Evolutionary conservation across 2,113 vertebrate genomes (phyloP).

Genomic region (Argyrosomus japonicus): DNA sequence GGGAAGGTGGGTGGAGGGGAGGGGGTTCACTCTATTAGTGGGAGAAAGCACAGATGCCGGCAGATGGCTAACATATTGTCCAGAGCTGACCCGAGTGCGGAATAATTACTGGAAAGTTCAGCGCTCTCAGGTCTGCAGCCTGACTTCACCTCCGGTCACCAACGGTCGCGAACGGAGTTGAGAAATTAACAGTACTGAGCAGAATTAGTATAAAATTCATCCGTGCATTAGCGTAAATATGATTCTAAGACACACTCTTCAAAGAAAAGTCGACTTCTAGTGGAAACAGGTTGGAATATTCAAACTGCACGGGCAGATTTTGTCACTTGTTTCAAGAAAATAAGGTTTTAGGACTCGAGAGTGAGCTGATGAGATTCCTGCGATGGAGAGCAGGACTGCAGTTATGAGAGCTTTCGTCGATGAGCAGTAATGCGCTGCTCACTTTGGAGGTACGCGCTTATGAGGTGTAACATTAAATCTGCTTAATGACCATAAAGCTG

Average conservation of each 20-base stretch:
- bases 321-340: constrained; percentile 9
- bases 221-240: too few species aligned
- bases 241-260: too few species aligned
- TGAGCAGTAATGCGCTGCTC: constrained; percentile 21
- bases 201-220: neutral
- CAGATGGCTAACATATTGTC: constrained; percentile 99
- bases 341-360: neutral
- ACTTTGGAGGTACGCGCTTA: too few species aligned
- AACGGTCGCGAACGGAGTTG: rapidly evolving
- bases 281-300: constrained; percentile 6
- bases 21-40: constrained; percentile 88
- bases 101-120: constrained; percentile 96
- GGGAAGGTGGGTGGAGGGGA: constrained; percentile 51
- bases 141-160: constrained; percentile 27
- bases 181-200: neutral
- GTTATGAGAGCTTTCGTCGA: constrained; percentile 45
- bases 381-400: constrained; percentile 7
- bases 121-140: constrained; percentile 89
- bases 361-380: neutral
- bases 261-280: neutral
- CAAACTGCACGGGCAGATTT: neutral
- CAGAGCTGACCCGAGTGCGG: constrained; percentile 89
- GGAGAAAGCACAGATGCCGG: constrained; percentile 93
- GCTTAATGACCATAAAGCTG: constrained; percentile 14
- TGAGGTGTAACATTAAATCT: constrained; percentile 43